phyloP scores from a whole-genome alignment of 1,140 invertebrate genomes.

The Macrotrachela quadricornifera region DNA sequence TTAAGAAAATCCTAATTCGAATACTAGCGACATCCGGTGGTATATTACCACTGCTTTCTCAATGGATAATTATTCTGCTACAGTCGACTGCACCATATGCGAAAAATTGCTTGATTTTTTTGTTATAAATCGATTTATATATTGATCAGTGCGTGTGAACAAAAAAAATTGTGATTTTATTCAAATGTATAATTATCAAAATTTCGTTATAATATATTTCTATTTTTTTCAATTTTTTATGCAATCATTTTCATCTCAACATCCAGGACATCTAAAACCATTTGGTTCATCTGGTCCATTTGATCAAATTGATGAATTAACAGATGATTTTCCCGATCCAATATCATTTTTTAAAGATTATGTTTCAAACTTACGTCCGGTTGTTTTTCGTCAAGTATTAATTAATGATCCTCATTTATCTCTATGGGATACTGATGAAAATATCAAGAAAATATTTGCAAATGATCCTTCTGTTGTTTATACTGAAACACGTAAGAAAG shows the following conservation, averaged over 20 bases:
- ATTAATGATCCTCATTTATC: slow-evolving; percentile 16
- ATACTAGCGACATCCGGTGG: no score
- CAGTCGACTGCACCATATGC: no score
- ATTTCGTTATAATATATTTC: no score
- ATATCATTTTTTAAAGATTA: slow-evolving; percentile 17
- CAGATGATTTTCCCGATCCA: slow-evolving; percentile 13
- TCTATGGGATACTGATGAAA: slow-evolving; percentile 23
- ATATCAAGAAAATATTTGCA: slow-evolving; percentile 12
- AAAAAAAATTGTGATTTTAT: no score
- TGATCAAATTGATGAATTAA: slow-evolving; percentile 13
- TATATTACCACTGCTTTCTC: no score
- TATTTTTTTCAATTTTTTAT: no score
- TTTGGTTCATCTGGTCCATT: slow-evolving; percentile 16
- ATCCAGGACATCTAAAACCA: slow-evolving; percentile 16
- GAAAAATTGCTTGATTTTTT: no score
- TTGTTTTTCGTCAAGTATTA: slow-evolving; percentile 18
- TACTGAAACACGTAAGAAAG: slow-evolving; percentile 24
- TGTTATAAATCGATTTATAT: no score
- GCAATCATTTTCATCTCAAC: background rate
- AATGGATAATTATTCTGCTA: no score
- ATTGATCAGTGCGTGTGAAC: no score
- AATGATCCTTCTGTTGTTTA: slow-evolving; percentile 11
- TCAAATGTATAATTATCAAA: no score
- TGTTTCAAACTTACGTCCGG: slow-evolving; percentile 13
- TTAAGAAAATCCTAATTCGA: no score